Conservation (phyloP, 1,140 invertebrate species). For the Micrasema longulum region DNA sequence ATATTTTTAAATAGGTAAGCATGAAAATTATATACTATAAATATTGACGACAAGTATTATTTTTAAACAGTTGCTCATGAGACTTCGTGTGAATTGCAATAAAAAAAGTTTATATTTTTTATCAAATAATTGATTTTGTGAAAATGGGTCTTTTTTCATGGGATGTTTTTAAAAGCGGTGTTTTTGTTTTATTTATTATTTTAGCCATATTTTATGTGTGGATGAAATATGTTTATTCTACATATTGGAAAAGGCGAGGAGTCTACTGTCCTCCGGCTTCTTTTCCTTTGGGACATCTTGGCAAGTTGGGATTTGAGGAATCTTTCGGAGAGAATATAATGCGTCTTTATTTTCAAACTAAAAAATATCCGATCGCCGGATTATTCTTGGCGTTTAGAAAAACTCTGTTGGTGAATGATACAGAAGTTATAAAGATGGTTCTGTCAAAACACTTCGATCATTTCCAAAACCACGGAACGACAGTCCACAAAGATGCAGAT, state of each 20-base stretch:
- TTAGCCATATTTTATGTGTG: constrained; percentile 55
- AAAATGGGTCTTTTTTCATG: too few relatives aligned
- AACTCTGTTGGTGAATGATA: constrained; percentile 67
- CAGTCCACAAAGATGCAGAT: constrained; percentile 65
- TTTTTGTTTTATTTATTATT: constrained; percentile 9
- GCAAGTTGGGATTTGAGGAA: constrained; percentile 26
- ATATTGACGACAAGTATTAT: too few relatives aligned
- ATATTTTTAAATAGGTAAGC: too few relatives aligned
- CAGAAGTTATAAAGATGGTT: constrained; percentile 71
- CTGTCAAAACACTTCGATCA: constrained; percentile 70
- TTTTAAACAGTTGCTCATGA: too few relatives aligned
- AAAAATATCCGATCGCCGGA: constrained; percentile 56
- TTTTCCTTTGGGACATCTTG: constrained; percentile 58
- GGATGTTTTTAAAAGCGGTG: not conserved
- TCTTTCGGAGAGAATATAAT: constrained; percentile 56
- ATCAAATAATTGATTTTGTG: too few relatives aligned
- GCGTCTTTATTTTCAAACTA: constrained; percentile 49
- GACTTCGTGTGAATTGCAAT: too few relatives aligned
- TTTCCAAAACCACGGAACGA: constrained; percentile 66
- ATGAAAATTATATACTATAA: too few relatives aligned
- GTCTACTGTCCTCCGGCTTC: constrained; percentile 58
- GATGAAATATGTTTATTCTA: constrained; percentile 60
- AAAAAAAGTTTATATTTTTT: too few relatives aligned
- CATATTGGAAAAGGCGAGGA: constrained; percentile 60
- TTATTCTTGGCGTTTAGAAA: constrained; percentile 63